Conservation (phyloP, 2,113 vertebrate species). For the Dromas ardeola region DNA sequence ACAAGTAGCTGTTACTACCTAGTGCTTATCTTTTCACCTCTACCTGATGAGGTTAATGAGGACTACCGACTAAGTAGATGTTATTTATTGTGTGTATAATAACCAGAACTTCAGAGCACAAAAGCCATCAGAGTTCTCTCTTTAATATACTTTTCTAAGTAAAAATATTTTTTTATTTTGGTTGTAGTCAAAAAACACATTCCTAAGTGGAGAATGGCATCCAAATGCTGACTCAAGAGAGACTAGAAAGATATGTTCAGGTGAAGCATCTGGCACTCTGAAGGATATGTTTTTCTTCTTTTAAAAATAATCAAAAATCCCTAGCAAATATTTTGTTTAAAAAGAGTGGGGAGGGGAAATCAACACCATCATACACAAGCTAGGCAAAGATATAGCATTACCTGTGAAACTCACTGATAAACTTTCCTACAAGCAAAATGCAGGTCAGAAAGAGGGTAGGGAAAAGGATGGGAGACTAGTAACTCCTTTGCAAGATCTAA, state of each 20-base stretch:
- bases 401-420: neutral
- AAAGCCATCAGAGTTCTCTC: neutral
- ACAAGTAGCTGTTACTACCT: neutral
- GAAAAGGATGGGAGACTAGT: neutral
- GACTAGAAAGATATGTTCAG: neutral
- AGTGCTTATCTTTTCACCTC: neutral
- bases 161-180: neutral
- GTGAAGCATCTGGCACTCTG: neutral
- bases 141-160: neutral
- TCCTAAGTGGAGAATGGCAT: neutral
- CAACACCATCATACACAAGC: neutral
- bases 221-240: neutral
- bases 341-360: neutral
- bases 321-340: neutral
- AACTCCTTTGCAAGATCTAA: neutral
- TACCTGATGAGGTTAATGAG: neutral
- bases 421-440: neutral
- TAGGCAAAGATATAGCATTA: neutral
- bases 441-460: neutral
- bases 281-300: neutral
- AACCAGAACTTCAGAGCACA: neutral
- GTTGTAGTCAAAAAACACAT: neutral
- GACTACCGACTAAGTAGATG: neutral
- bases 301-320: neutral
- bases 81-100: neutral